Evolutionary conservation across 2,888 invertebrate species (phyloP).

Genomic region (Caradrina clavipalpis): DNA sequence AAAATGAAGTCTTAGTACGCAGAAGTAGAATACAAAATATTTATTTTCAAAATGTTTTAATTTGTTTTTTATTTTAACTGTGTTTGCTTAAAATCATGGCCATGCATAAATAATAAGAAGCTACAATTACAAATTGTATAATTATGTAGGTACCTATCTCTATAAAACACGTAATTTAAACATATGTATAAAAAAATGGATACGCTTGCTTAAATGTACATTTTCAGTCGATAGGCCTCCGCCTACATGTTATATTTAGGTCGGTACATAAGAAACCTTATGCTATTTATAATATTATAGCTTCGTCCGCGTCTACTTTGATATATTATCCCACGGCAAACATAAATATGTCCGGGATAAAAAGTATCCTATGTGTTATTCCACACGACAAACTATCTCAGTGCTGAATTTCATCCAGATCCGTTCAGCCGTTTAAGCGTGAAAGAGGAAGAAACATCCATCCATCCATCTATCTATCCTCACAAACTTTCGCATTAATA

Average conservation of each 20-base stretch:
- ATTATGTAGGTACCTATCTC: background rate
- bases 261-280: background rate
- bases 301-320: no score
- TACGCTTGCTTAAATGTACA: conserved; percentile 8
- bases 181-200: conserved; percentile 2
- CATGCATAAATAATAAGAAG: conserved; percentile 13
- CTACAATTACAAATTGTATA: background rate
- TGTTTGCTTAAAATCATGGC: conserved; percentile 18
- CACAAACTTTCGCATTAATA: no score
- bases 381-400: no score
- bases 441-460: no score
- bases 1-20: conserved; percentile 15
- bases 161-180: background rate
- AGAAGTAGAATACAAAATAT: conserved; percentile 12
- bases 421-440: no score
- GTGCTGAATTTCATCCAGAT: no score
- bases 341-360: no score
- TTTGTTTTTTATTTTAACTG: conserved; percentile 4
- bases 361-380: no score
- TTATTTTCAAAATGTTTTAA: background rate
- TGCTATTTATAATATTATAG: no score
- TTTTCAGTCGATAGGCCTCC: conserved; percentile 7
- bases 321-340: no score
- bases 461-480: no score
- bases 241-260: background rate